These are phyloP conservation scores for Charaxes varanes DNA, from an alignment of 1,140 invertebrate species.

Conservation along the genomic window DNA sequence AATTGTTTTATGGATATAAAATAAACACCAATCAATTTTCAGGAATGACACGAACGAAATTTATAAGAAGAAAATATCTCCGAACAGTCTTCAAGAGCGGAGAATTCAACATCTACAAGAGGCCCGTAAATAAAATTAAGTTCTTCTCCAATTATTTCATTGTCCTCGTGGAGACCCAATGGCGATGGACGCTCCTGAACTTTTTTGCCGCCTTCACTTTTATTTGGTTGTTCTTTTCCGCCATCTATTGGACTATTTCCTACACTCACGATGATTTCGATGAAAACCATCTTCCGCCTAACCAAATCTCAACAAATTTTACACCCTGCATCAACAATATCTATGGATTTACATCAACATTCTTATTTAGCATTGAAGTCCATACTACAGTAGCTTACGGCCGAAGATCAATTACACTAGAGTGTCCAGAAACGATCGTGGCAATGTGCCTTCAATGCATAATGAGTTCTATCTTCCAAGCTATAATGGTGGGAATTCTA, in stretches of 20 bases:
- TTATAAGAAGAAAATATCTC: constrained; percentile 24
- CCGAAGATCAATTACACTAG: constrained; percentile 83
- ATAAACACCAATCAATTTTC: constrained; percentile 12
- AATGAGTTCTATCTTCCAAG: constrained; percentile 91
- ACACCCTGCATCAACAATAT: constrained; percentile 88
- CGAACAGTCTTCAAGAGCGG: constrained; percentile 93
- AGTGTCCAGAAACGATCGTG: constrained; percentile 95
- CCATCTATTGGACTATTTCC: constrained; percentile 92
- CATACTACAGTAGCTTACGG: constrained; percentile 92
- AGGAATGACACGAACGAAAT: constrained; percentile 22
- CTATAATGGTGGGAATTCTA: constrained; percentile 81
- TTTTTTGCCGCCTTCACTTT: constrained; percentile 91
- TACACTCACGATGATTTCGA: constrained; percentile 92
- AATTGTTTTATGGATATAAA: too few relatives aligned
- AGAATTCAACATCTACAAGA: constrained; percentile 90
- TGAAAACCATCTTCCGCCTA: constrained; percentile 77
- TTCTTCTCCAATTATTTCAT: constrained; percentile 85
- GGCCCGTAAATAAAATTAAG: constrained; percentile 81
- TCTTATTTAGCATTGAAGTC: constrained; percentile 92
- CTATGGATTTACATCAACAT: constrained; percentile 87
- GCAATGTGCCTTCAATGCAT: constrained; percentile 98
- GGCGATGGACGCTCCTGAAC: constrained; percentile 95
- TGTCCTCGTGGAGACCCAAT: constrained; percentile 90
- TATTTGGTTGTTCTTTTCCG: constrained; percentile 92
- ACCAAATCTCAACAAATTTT: constrained; percentile 79